Evolutionary conservation across 2,888 invertebrate genomes (phyloP), one percentile per base, ranked within the genome.

Genomic region (Parochlus steinenii): DNA sequence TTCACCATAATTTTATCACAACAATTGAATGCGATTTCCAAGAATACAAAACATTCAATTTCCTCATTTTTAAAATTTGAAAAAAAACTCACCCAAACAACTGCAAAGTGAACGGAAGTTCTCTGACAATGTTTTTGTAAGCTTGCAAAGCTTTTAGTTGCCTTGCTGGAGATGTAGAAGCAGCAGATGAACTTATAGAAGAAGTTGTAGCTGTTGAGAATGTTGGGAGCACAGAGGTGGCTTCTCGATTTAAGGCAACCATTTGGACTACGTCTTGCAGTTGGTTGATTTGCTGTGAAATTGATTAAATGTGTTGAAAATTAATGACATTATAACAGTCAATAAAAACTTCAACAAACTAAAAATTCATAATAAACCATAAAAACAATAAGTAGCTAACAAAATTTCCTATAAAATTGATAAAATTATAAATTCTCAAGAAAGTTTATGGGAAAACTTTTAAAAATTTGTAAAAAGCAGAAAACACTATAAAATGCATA

Each of bases 261-360:
- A 55, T 54, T 50, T 59, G 58, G 42, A 58, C 55, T 42, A 59
- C 48, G 41, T 53, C 49, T 47, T 58, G 58, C 41, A 58, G 49
- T 47, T 58, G 56, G 48, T 56, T 54, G 44, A 58, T 55, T 57
- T 58, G 58, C 58, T 58, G 22, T n/a, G 33, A 43, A 45, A 40
- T n/a, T n/a, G n/a, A n/a, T n/a, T n/a, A n/a, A n/a, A n/a, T n/a
- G n/a, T n/a, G n/a, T n/a, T n/a, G n/a, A n/a, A n/a, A n/a, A n/a
- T n/a, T n/a, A n/a, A n/a, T n/a, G n/a, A n/a, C n/a, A n/a, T n/a
- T n/a, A n/a, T n/a, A n/a, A n/a, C n/a, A n/a, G n/a, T n/a, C n/a
- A n/a, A n/a, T n/a, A n/a, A n/a, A n/a, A n/a, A n/a, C n/a, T n/a
- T n/a, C n/a, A n/a, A n/a, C n/a, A n/a, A n/a, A n/a, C n/a, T n/a